Conservation (phyloP, 2,888 invertebrate species). For the Drosophila greeni region DNA sequence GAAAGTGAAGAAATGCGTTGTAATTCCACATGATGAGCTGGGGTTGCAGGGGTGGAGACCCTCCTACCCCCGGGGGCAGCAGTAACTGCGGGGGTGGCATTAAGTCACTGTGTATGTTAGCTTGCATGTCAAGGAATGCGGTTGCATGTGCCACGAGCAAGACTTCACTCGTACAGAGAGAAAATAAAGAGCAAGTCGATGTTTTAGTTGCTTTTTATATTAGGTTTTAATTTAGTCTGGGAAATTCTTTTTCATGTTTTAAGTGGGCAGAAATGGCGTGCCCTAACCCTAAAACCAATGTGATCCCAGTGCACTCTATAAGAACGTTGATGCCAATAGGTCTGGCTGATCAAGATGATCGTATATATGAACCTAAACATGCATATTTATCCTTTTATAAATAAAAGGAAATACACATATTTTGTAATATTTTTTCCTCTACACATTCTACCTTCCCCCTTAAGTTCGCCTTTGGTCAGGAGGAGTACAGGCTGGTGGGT, state of each 20-base stretch:
- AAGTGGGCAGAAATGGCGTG: neutral
- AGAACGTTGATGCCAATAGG: neutral
- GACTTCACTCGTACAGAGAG: conserved; percentile 1
- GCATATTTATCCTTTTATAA: too few species aligned
- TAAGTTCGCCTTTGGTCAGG: neutral
- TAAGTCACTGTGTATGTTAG: conserved; percentile 45
- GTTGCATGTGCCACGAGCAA: conserved; percentile 30
- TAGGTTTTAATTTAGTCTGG: too few species aligned
- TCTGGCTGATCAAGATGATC: too few species aligned
- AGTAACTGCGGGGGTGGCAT: conserved; percentile 42
- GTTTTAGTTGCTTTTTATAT: too few species aligned
- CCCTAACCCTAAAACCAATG: neutral
- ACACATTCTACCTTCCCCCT: neutral
- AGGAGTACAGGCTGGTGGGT: neutral
- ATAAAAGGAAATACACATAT: too few species aligned
- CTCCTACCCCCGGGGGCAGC: neutral
- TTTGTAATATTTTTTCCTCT: neutral
- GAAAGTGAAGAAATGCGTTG: conserved; percentile 72
- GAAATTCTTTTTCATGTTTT: neutral
- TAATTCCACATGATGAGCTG: conserved; percentile 66
- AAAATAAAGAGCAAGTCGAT: neutral
- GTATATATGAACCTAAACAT: too few species aligned
- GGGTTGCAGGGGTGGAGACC: neutral
- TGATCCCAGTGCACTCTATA: too few species aligned
- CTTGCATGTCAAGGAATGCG: conserved; percentile 41